Percentiles rank a stretch among this genome's conserved stretches.
Evolutionary conservation across 2,888 invertebrate genomes (phyloP).

Genomic region (Priocnemis perturbator): DNA sequence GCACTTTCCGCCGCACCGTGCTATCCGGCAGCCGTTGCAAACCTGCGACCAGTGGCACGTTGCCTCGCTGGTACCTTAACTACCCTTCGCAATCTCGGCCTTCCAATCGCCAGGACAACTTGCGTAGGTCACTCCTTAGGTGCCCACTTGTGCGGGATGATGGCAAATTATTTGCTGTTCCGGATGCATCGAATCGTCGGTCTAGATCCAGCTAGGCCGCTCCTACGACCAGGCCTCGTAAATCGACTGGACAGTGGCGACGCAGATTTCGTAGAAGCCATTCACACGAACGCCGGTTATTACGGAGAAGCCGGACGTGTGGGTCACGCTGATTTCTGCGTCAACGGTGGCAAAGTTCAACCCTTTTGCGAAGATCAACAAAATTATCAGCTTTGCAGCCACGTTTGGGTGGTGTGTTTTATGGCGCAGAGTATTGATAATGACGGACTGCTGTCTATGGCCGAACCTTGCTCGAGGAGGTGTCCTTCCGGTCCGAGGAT

Average conservation of each 20-base stretch:
- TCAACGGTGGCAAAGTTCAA: conserved; percentile 86
- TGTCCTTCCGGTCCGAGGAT: conserved; percentile 82
- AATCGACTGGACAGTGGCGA: conserved; percentile 84
- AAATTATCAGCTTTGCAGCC: conserved; percentile 86
- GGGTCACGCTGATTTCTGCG: conserved; percentile 88
- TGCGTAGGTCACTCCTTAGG: conserved; percentile 88
- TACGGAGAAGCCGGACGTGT: conserved; percentile 85
- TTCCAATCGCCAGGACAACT: conserved; percentile 81
- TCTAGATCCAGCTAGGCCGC: conserved; percentile 85
- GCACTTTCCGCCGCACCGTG: conserved; percentile 82
- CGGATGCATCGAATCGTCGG: conserved; percentile 85
- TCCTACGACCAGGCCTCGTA: conserved; percentile 81
- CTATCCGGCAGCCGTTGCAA: conserved; percentile 86
- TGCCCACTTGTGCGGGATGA: conserved; percentile 86
- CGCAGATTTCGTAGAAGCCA: conserved; percentile 85
- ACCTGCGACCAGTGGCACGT: conserved; percentile 83
- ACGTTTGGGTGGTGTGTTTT: conserved; percentile 88
- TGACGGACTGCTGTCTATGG: conserved; percentile 74
- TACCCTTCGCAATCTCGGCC: conserved; percentile 80
- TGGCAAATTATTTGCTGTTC: conserved; percentile 84
- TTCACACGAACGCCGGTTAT: conserved; percentile 88
- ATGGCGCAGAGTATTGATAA: conserved; percentile 86
- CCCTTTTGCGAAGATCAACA: conserved; percentile 85
- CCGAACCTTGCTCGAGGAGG: conserved; percentile 84
- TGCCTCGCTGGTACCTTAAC: conserved; percentile 83